A percentile compares a stretch with the other conserved stretches of the same genome.
Conservation (phyloP, 30 jellyfish, hydroid and myxozoan species). For the Aurelia coerulea region DNA sequence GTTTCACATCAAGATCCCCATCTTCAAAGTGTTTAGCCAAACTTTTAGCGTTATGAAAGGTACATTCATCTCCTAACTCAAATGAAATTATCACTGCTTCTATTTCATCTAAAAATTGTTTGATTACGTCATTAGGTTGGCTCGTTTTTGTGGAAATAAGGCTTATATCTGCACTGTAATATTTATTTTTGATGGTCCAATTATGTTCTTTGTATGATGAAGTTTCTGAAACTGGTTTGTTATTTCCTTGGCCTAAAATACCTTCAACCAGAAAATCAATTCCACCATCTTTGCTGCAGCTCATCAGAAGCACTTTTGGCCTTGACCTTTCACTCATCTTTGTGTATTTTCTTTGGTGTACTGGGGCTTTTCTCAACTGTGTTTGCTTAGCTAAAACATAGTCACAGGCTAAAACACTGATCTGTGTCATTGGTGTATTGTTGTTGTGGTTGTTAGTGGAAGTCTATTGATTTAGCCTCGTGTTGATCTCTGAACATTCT, state of each 20-base stretch:
- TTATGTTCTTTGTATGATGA: neutral
- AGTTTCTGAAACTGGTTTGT: neutral
- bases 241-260: neutral
- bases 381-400: no score
- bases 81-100: slow-evolving; percentile 44
- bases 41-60: neutral
- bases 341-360: neutral
- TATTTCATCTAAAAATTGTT: neutral
- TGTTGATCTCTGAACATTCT: neutral
- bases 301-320: slow-evolving; percentile 26
- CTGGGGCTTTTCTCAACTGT: neutral
- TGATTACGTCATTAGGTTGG: neutral
- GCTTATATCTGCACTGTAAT: slow-evolving; percentile 53
- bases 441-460: no score
- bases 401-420: no score
- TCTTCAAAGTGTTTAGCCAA: slow-evolving; percentile 35
- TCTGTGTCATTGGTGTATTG: no score
- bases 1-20: slow-evolving; percentile 33
- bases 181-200: slow-evolving; percentile 45
- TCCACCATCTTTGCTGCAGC: neutral
- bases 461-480: no score
- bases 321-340: slow-evolving; percentile 1
- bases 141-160: neutral
- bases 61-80: slow-evolving; percentile 26
- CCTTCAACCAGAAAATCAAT: slow-evolving; percentile 22